A percentile compares a stretch with the other conserved stretches of the same genome.
phyloP scores from a whole-genome alignment of 2,888 invertebrate genomes.

The Cecidostiba fungosa region DNA sequence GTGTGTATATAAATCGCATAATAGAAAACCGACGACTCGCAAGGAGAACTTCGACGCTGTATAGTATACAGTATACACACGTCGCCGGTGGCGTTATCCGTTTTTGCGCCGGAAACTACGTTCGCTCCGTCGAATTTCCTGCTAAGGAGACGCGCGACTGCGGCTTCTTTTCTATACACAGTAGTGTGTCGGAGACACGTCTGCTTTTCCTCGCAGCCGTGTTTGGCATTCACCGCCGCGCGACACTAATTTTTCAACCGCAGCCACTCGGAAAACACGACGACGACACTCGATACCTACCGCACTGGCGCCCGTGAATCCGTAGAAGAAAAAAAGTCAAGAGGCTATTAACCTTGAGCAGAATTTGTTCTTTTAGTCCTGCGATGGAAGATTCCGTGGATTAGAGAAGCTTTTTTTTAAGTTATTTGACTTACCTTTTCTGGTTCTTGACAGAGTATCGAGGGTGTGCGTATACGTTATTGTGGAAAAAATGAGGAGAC shows the following conservation, averaged over 20 bases:
- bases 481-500: conserved; percentile 11
- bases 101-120: conserved; percentile 40
- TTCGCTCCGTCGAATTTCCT: conserved; percentile 32
- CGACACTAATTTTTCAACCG: conserved; percentile 1
- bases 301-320: background rate
- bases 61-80: background rate
- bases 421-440: conserved; percentile 10
- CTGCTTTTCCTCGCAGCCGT: background rate
- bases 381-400: conserved; percentile 17
- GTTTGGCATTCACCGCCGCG: conserved; percentile 1
- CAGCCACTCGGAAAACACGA: background rate
- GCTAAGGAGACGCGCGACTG: conserved; percentile 15
- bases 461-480: background rate
- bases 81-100: background rate
- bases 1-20: background rate
- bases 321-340: conserved; percentile 1
- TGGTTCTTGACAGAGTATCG: background rate
- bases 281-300: background rate
- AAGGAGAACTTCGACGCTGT: background rate
- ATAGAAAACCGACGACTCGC: background rate
- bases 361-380: conserved; percentile 23
- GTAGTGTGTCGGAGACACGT: background rate
- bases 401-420: background rate
- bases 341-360: conserved; percentile 48
- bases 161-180: background rate